phyloP scores from a whole-genome alignment of 2,888 invertebrate species.

The Eristalis arbustorum region DNA sequence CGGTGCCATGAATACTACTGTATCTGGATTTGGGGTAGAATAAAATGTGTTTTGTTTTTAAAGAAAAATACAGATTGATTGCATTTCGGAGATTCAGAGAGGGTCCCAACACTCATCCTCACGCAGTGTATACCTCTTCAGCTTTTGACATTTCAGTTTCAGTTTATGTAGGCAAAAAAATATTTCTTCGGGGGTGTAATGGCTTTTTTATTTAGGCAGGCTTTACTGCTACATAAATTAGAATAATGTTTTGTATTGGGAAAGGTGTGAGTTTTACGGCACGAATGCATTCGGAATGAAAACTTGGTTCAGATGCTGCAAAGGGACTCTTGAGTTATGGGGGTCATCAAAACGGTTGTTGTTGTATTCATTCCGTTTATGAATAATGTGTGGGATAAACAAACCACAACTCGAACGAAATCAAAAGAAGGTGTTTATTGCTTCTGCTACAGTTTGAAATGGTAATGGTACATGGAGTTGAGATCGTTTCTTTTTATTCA shows the following conservation, averaged over 20 bases:
- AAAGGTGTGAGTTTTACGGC: constrained; percentile 65
- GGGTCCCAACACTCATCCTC: constrained; percentile 5
- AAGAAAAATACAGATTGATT: constrained; percentile 68
- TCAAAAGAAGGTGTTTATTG: constrained; percentile 25
- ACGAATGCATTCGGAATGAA: constrained; percentile 58
- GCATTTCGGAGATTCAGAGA: constrained; percentile 51
- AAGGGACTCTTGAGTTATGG: constrained; percentile 3
- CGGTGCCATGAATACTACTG: constrained; percentile 47
- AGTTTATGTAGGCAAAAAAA: constrained; percentile 45
- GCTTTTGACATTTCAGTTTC: constrained; percentile 62
- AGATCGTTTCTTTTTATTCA: background rate
- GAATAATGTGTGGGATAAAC: constrained; percentile 54
- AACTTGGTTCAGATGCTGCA: constrained; percentile 32
- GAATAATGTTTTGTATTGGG: constrained; percentile 60
- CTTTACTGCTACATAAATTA: constrained; percentile 69
- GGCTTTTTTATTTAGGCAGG: constrained; percentile 52
- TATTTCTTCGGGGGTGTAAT: constrained; percentile 29
- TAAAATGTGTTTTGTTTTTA: constrained; percentile 54
- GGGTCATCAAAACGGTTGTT: constrained; percentile 25
- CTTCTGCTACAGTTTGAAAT: background rate
- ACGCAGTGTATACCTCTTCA: constrained; percentile 30
- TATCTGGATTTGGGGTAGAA: constrained; percentile 33
- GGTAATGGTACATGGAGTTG: background rate
- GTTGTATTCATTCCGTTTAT: constrained; percentile 13
- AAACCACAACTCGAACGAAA: constrained; percentile 23